phyloP scores from a whole-genome alignment of 1,140 invertebrate species.

The Macrobrachium rosenbergii region DNA sequence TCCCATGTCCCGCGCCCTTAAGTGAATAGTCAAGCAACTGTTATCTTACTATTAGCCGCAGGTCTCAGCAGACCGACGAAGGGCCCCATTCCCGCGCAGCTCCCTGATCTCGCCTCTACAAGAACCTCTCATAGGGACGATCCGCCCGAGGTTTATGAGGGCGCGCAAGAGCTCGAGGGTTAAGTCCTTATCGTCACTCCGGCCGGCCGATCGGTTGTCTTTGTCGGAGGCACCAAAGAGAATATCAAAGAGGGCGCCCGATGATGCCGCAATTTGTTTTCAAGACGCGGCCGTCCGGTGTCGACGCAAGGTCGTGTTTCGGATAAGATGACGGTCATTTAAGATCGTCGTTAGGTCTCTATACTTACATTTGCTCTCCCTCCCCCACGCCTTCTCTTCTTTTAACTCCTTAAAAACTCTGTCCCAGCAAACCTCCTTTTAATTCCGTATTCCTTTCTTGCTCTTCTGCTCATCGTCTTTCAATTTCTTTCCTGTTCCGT shows the following conservation, averaged over 20 bases:
- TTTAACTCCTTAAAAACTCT: not conserved
- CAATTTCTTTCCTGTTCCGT: not conserved
- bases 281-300: slow-evolving; percentile 33
- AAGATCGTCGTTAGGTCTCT: not conserved
- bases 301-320: slow-evolving; percentile 16
- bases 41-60: slow-evolving; percentile 30
- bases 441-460: not conserved
- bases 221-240: slow-evolving; percentile 27
- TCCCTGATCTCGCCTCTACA: too few species aligned
- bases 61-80: not conserved
- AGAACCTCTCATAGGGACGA: too few species aligned
- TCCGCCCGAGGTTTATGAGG: too few species aligned
- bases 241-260: slow-evolving; percentile 29
- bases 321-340: not conserved
- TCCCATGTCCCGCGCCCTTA: slow-evolving; percentile 22
- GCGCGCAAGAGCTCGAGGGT: slow-evolving; percentile 13
- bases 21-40: slow-evolving; percentile 39
- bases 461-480: not conserved
- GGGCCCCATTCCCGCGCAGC: not conserved
- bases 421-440: not conserved
- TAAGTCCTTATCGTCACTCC: slow-evolving; percentile 15
- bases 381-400: not conserved
- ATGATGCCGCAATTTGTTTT: slow-evolving; percentile 41
- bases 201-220: slow-evolving; percentile 25
- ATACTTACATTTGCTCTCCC: not conserved